Base-by-base conservation (phyloP, 1,140 invertebrate genomes). In the Drosophila mayri region DNA sequence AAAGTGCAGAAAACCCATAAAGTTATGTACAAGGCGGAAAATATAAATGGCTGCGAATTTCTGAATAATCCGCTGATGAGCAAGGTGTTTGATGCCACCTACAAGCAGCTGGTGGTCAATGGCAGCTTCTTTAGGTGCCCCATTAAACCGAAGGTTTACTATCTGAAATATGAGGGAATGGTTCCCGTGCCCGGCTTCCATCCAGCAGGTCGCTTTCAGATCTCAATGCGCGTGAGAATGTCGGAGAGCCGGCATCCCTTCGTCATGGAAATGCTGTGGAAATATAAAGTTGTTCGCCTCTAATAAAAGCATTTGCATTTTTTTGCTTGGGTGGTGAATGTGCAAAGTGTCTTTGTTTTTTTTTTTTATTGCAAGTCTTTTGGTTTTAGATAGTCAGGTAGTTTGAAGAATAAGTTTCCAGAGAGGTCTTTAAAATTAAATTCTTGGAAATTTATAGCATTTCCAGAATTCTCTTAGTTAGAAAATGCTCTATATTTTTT, bases 231-330 rank as follows among this genome's bases (percentile, higher is more conserved):
- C 1, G 12, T 81, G 3, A 76, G 44, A 28, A 78, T 63, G 43
- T 10, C 57, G 4, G 30, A 46, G 11, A 67, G 55, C 20, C 52
- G 20, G 1, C 12, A 22, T 10, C 54, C 70, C 0, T 81, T 64
- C 16, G 59, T 71, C 5, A 81, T 85, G 74, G 63, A 85, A 38
- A 64, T 86, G 62, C 18, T 67, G 4, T 81, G 75, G 70, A 79
- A 65, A 18, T 86, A 76, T 41, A 79, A 49, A 22, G 38, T 72
- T 47, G 40, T 54, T n/a, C 46, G 61, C 32, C 32, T 65, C 18
- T 76, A 86, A 87, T 78, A 75, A 84, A 78, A 32, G n/a, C 9
- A 70, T 78, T 77, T 44, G 63, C 54, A 61, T 61, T 55, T 20
- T 41, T 20, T 44, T 46, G 4, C 7, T 14, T 14, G 9, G 25